These are phyloP conservation scores for Nephotettix cincticeps DNA, from an alignment of 1,140 invertebrate species.

Conservation along the genomic window DNA sequence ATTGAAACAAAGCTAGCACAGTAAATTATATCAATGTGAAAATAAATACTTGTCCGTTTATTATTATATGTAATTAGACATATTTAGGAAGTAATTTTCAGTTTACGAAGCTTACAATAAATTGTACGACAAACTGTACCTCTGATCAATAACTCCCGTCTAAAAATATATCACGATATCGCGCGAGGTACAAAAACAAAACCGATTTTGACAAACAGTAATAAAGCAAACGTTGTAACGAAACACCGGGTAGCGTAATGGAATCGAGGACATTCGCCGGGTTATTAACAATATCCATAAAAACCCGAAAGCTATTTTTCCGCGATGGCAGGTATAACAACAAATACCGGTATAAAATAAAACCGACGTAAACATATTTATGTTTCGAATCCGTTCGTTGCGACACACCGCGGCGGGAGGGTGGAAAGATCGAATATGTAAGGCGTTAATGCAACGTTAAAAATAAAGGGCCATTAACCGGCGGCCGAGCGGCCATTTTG, in stretches of 20 bases:
- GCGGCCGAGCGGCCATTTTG: background rate
- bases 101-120: too few species aligned
- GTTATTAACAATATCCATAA: constrained; percentile 23
- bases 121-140: too few species aligned
- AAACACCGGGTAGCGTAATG: background rate
- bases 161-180: too few species aligned
- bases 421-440: background rate
- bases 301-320: background rate
- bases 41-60: too few species aligned
- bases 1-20: too few species aligned
- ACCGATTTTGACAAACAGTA: background rate
- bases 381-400: background rate
- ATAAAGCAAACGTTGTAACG: background rate
- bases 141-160: too few species aligned
- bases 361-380: constrained; percentile 4
- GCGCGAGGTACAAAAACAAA: constrained; percentile 16
- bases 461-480: constrained; percentile 17
- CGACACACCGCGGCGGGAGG: background rate
- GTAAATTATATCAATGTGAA: too few species aligned
- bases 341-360: constrained; percentile 7
- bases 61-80: too few species aligned
- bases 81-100: too few species aligned
- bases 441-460: constrained; percentile 16
- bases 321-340: constrained; percentile 8
- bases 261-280: background rate